Evolutionary conservation across 2,888 invertebrate species (phyloP).

Genomic region (Cosmia trapezina): DNA sequence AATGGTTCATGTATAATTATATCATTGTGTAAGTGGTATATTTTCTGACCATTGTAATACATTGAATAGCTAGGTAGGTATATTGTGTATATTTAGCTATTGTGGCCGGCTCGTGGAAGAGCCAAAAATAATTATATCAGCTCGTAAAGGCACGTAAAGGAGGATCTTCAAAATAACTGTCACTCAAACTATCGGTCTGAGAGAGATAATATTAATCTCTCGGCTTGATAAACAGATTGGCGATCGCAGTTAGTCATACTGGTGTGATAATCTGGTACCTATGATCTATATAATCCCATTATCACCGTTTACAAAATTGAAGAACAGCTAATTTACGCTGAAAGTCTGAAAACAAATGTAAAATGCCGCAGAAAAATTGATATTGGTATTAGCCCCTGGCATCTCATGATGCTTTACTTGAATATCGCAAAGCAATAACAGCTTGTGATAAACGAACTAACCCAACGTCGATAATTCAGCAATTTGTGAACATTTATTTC

Average conservation of each 20-base stretch:
- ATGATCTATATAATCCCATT: background rate
- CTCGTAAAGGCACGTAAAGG: background rate
- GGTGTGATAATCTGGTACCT: too few relatives aligned
- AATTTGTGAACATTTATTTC: conserved; percentile 41
- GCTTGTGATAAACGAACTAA: background rate
- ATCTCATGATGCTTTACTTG: conserved; percentile 9
- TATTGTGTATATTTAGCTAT: background rate
- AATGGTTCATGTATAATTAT: background rate
- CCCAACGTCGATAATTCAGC: background rate
- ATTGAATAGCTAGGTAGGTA: background rate
- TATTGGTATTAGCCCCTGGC: background rate
- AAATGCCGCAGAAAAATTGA: conserved; percentile 5
- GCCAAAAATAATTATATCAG: background rate
- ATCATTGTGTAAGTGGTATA: background rate
- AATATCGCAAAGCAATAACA: conserved; percentile 8
- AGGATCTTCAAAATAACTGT: background rate
- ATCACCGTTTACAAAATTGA: background rate
- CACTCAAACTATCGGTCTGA: background rate
- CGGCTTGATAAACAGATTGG: background rate
- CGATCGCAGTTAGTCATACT: background rate
- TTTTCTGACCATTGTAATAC: background rate
- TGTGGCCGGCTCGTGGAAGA: background rate
- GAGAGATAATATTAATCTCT: background rate
- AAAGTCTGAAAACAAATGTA: background rate
- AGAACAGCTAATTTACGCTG: background rate